These are phyloP conservation scores for Heliconius hewitsoni DNA, from an alignment of 1,140 invertebrate genomes.

Conservation along the genomic window DNA sequence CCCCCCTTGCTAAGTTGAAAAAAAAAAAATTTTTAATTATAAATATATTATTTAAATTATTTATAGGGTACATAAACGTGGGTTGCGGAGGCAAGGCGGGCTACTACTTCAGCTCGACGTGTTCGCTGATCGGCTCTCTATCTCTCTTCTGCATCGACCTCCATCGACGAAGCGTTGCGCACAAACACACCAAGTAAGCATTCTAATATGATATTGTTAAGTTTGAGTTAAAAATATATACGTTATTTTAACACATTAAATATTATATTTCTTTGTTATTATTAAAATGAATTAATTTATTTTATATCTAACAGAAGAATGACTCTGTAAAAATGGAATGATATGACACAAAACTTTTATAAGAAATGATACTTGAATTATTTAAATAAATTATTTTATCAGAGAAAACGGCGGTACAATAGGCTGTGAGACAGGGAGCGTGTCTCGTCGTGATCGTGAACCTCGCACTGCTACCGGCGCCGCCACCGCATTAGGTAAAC, in stretches of 20 bases:
- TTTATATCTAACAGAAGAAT: too few species aligned
- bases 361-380: neutral
- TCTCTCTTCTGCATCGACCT: slow-evolving; percentile 91
- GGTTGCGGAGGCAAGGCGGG: slow-evolving; percentile 88
- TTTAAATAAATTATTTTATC: slow-evolving; percentile 30
- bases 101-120: slow-evolving; percentile 91
- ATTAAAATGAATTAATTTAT: neutral
- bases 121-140: slow-evolving; percentile 88
- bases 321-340: too few species aligned
- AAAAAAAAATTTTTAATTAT: too few species aligned
- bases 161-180: slow-evolving; percentile 86
- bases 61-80: slow-evolving; percentile 88
- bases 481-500: slow-evolving; percentile 66
- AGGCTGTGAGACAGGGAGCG: slow-evolving; percentile 61
- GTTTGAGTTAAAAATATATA: neutral
- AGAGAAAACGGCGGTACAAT: slow-evolving; percentile 72
- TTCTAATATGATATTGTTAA: neutral
- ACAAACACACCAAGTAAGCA: slow-evolving; percentile 85
- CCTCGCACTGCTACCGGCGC: slow-evolving; percentile 58
- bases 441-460: slow-evolving; percentile 53
- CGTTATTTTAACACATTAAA: neutral
- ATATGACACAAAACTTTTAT: too few species aligned
- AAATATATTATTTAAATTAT: neutral
- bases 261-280: neutral
- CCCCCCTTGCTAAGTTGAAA: too few species aligned